phyloP scores from a whole-genome alignment of 1,140 invertebrate species.

The Sinella curviseta region DNA sequence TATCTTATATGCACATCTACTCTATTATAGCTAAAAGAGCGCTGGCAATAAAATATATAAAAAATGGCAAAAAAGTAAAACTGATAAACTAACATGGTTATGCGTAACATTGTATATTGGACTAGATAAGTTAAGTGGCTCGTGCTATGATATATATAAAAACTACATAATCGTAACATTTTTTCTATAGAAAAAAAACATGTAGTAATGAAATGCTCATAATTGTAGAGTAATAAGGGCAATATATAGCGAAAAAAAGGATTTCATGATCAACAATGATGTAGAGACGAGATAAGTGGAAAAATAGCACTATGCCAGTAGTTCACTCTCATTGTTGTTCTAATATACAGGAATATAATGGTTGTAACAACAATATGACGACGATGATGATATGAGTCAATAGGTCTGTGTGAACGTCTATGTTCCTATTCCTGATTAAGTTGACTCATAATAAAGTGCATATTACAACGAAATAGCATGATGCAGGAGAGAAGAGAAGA shows the following conservation, averaged over 20 bases:
- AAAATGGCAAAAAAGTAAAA: too few species aligned
- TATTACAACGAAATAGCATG: not conserved
- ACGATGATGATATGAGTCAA: conserved; percentile 12
- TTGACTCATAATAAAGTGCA: conserved; percentile 4
- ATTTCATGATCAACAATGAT: not conserved
- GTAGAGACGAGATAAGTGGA: not conserved
- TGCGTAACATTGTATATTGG: not conserved
- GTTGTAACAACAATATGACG: not conserved
- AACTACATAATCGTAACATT: too few species aligned
- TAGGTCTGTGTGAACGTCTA: conserved; percentile 12
- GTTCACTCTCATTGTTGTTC: not conserved
- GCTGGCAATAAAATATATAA: too few species aligned
- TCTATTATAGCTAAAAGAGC: too few species aligned
- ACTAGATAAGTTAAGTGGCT: too few species aligned
- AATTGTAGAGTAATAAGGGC: not conserved
- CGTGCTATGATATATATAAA: too few species aligned
- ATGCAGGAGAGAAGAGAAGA: too few species aligned
- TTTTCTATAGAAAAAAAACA: not conserved
- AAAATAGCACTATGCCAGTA: not conserved
- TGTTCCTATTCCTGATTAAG: conserved; percentile 23
- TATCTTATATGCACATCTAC: too few species aligned
- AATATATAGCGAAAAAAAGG: not conserved
- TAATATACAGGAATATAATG: not conserved
- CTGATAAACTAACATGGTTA: too few species aligned
- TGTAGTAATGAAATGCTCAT: too few species aligned